These are phyloP conservation scores for Smithornis capensis DNA, from an alignment of 2,113 vertebrate species.

Conservation along the genomic window DNA sequence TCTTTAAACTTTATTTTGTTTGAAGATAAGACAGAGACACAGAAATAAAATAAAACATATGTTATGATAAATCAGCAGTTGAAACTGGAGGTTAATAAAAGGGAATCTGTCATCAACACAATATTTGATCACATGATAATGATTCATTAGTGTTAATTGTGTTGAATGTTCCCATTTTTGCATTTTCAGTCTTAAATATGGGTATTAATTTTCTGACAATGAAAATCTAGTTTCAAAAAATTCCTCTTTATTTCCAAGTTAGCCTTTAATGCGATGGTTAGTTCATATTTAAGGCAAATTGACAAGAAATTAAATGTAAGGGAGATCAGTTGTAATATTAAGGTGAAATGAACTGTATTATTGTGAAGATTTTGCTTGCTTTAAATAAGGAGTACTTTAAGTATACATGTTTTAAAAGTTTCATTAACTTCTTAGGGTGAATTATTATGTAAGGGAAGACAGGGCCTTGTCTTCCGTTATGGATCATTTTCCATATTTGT, in stretches of 20 bases:
- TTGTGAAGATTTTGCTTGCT: neutral
- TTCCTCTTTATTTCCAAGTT: neutral
- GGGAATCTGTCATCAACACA: neutral
- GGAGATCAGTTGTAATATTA: neutral
- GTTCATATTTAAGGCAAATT: neutral
- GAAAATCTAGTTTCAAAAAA: neutral
- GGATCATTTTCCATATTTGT: neutral
- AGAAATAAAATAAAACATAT: neutral
- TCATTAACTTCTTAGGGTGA: neutral
- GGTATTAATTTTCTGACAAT: neutral
- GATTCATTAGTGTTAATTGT: neutral
- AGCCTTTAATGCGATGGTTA: neutral
- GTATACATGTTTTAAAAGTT: neutral
- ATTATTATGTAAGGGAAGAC: neutral
- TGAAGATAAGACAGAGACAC: neutral
- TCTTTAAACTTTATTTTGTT: neutral
- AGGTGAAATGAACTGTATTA: neutral
- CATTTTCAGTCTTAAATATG: neutral
- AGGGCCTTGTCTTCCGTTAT: accelerated
- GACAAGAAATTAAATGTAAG: neutral
- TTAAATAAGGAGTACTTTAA: neutral
- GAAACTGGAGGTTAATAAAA: neutral
- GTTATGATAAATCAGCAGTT: neutral
- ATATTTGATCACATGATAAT: neutral
- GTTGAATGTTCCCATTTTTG: neutral